Base-by-base conservation (phyloP, 2,797 vertebrate genomes). In the Crocidura indochinensis region DNA sequence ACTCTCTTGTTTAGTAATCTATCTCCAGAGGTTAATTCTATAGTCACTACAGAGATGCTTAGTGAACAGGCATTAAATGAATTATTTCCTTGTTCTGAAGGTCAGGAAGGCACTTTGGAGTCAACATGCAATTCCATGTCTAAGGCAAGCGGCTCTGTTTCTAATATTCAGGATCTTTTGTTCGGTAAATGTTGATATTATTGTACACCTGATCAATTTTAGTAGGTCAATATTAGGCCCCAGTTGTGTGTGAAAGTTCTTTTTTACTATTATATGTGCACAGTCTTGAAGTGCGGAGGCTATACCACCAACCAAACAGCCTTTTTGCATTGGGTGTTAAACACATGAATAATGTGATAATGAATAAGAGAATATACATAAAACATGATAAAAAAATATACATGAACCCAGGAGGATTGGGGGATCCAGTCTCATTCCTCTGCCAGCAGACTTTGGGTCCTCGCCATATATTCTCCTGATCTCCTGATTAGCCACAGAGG, bases 21-120 rank as follows among this genome's bases (percentile, higher is more conserved):
- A 24, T 29, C 38, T 31, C 7, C 51, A 81, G 69, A n/a, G 53
- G 44, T 22, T 31, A 53, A 78, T 11, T 11, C 10, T 15, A 8
- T 29, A 27, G 8, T 49, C 9, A 82, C 11, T 14, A 49, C 92
- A 68, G 46, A 29, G 38, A 3, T 76, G 1, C 29, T 87, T 84
- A 49, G 29, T 51, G 20, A 84, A 22, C 20, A 44, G 44, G 14
- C 83, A 62, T n/a, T 82, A 79, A 86, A 27, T 86, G 11, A 89
- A 87, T 73, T 46, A 47, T n/a, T 73, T 27, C 64, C 47, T 49
- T 44, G 27, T 10, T 44, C n/a, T 79, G 26, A 29, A 88, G 29
- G 29, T 81, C 47, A 64, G 71, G 69, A 80, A n/a, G 72, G 27
- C 56, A 86, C 38, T 38, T 5, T 67, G 60, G 2, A 60, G 26